Base-by-base conservation (phyloP, 2,113 vertebrate genomes). In the Psittacula cyanocephala region DNA sequence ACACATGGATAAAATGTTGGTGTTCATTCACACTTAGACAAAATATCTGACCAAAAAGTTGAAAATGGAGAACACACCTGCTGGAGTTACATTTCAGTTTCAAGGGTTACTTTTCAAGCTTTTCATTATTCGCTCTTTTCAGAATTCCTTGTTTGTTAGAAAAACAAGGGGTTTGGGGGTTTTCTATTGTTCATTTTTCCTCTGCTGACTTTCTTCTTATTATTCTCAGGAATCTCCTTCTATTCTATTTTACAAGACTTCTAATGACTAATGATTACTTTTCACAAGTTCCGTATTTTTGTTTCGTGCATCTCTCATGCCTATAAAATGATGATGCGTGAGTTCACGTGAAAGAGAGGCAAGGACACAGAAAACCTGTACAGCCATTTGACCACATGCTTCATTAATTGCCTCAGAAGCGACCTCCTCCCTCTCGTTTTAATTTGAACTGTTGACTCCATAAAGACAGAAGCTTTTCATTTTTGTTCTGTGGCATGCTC, bases 91-190 rank as follows among this genome's bases (percentile, higher is more conserved):
- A 62, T 41, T 41, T 68, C 27, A 14, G 6, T 43, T 81, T 64
- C 43, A 41, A 57, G 43, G 47, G 10, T 33, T 37, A 23, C 23
- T 55, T 60, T 76, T 49, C n/a, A 64, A 76, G 28, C 39, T 41
- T 9, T 24, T 14, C 25, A 53, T 79, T 55, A 23, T 11, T 39
- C 5, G 4, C 9, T 53, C 24, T 64, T 82, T 57, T 49, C 67
- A 18, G 53, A 24, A 53, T 86, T 83, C 72, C 50, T 47, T 14
- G 7, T 8, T 72, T 25, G 10, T 3, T 76, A 44, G 11, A 89
- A 12, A 71, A 84, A 59, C 4, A 35, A 52, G 12, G 9, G 1
- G 37, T 7, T 5, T 3, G 2, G 2, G 7, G 3, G 0, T 3
- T 79, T 43, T 3, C 4, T 57, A 0, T 10, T 47, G 5, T 49